A percentile compares a stretch with the other conserved stretches of the same genome.
Conservation (phyloP, 2,113 vertebrate species). For the Chiloscyllium plagiosum region DNA sequence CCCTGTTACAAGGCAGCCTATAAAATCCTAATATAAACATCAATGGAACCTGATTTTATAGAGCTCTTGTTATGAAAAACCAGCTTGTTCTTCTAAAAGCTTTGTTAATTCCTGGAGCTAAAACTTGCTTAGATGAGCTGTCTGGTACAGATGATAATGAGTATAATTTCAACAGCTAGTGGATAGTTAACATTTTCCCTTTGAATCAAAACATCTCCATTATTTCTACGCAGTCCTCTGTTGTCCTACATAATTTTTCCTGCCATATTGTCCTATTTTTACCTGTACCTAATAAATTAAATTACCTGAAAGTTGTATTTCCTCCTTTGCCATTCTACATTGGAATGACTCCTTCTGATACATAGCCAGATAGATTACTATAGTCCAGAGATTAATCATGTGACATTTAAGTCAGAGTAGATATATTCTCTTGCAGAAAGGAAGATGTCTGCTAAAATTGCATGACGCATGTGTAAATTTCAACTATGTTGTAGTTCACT, state of each 20-base stretch:
- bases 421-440: background rate
- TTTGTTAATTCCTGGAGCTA: background rate
- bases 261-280: background rate
- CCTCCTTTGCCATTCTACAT: background rate
- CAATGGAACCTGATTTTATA: background rate
- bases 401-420: background rate
- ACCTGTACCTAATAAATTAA: background rate
- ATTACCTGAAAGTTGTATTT: background rate
- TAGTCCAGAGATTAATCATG: background rate
- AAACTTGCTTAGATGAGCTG: background rate
- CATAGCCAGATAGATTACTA: background rate
- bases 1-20: conserved; percentile 4
- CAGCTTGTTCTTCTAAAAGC: background rate
- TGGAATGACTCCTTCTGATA: background rate
- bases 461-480: background rate
- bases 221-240: background rate
- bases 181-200: background rate
- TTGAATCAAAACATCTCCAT: background rate
- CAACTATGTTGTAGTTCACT: background rate
- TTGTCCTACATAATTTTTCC: background rate
- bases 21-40: conserved; percentile 25
- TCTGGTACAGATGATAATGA: background rate
- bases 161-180: background rate
- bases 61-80: background rate
- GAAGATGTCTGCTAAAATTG: background rate